phyloP scores from a whole-genome alignment of 2,113 vertebrate genomes.

The Dipodomys merriami region DNA sequence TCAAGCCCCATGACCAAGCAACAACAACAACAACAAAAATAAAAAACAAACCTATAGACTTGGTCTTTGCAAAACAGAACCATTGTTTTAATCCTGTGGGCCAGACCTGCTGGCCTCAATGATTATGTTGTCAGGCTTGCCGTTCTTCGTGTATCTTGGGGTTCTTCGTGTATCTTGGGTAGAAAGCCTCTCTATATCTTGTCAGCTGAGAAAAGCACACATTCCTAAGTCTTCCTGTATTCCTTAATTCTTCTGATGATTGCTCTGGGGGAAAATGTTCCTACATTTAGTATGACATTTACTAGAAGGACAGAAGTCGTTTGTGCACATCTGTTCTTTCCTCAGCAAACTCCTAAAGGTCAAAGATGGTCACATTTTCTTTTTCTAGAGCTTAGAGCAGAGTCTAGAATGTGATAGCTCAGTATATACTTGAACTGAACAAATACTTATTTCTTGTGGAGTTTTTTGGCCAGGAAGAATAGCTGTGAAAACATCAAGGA shows the following conservation, averaged over 20 bases:
- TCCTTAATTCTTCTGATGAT: neutral
- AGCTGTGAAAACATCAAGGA: neutral
- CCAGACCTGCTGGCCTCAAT: neutral
- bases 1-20: too few species aligned
- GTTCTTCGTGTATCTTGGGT: neutral
- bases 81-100: neutral
- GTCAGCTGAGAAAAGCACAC: neutral
- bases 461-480: neutral
- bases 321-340: neutral
- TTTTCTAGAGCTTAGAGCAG: constrained; percentile 8
- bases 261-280: neutral
- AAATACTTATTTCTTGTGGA: neutral
- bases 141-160: neutral
- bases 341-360: neutral
- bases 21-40: too few species aligned
- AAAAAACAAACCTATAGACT: neutral
- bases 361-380: neutral
- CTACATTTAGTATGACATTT: neutral
- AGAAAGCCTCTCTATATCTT: neutral
- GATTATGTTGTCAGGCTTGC: neutral
- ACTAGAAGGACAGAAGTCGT: neutral
- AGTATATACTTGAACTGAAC: neutral
- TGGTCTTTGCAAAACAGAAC: neutral
- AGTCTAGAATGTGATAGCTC: neutral
- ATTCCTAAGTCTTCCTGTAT: neutral